Conservation (phyloP, 2,113 vertebrate species). For the Bos javanicus region DNA sequence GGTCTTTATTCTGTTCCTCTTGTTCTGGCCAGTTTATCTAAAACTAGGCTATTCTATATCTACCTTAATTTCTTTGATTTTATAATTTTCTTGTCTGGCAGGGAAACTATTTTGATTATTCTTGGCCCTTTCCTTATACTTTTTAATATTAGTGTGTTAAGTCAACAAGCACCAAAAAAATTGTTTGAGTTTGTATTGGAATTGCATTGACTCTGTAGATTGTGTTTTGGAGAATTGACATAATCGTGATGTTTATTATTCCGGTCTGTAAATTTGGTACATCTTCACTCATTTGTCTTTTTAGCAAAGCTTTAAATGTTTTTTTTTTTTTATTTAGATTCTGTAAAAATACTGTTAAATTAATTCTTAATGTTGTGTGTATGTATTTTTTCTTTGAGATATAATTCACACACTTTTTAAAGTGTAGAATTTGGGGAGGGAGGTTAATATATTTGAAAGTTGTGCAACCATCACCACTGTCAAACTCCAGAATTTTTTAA, state of each 20-base stretch:
- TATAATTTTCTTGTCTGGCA: neutral
- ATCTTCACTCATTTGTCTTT: neutral
- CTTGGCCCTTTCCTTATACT: neutral
- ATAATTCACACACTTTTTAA: neutral
- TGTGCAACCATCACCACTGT: neutral
- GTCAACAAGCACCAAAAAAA: neutral
- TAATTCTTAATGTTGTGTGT: neutral
- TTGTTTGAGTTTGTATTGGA: neutral
- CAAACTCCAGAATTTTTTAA: neutral
- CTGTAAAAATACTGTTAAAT: neutral
- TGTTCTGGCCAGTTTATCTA: neutral
- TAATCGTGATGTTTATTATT: neutral
- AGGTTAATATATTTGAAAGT: neutral
- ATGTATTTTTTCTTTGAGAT: neutral
- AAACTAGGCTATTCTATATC: neutral
- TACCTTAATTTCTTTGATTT: neutral
- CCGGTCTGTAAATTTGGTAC: neutral
- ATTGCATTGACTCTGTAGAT: neutral
- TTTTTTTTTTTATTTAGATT: neutral
- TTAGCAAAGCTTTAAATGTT: neutral
- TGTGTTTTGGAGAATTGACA: neutral
- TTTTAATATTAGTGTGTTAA: conserved; percentile 3
- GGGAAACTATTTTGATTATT: neutral
- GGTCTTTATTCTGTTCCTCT: neutral
- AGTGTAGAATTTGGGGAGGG: neutral